phyloP scores from a whole-genome alignment of 2,113 vertebrate species.

The Antechinus flavipes region DNA sequence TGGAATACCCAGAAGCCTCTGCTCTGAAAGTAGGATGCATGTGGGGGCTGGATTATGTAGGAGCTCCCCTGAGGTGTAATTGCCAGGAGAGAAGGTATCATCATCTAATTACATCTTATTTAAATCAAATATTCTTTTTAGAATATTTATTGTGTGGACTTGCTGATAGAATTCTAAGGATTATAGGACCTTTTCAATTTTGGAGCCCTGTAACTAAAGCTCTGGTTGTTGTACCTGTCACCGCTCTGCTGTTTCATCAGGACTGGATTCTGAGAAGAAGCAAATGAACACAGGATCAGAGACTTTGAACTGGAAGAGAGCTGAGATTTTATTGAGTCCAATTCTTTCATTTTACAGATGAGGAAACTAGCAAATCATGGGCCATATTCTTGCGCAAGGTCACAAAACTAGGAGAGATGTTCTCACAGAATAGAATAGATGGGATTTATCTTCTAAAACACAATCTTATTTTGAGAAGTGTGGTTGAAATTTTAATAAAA shows the following conservation, averaged over 20 bases:
- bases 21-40: too few relatives aligned
- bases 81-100: too few relatives aligned
- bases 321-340: background rate
- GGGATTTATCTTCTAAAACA: conserved; percentile 52
- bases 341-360: background rate
- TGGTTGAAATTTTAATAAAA: conserved; percentile 3
- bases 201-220: background rate
- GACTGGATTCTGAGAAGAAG: background rate
- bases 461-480: conserved; percentile 47
- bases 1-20: background rate
- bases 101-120: too few relatives aligned
- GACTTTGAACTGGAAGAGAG: background rate
- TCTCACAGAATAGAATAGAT: conserved; percentile 44
- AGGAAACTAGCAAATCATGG: background rate
- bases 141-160: background rate
- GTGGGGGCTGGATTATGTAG: too few relatives aligned
- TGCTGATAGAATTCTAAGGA: background rate
- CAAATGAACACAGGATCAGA: background rate
- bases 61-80: too few relatives aligned
- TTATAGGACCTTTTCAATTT: background rate
- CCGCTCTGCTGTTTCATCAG: background rate
- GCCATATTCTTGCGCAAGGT: too few relatives aligned
- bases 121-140: too few relatives aligned
- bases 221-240: background rate
- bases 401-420: background rate